A percentile compares a stretch with the other conserved stretches of the same genome.
These are phyloP conservation scores for Dromaius novaehollandiae DNA, from an alignment of 2,113 vertebrate genomes.

Conservation along the genomic window DNA sequence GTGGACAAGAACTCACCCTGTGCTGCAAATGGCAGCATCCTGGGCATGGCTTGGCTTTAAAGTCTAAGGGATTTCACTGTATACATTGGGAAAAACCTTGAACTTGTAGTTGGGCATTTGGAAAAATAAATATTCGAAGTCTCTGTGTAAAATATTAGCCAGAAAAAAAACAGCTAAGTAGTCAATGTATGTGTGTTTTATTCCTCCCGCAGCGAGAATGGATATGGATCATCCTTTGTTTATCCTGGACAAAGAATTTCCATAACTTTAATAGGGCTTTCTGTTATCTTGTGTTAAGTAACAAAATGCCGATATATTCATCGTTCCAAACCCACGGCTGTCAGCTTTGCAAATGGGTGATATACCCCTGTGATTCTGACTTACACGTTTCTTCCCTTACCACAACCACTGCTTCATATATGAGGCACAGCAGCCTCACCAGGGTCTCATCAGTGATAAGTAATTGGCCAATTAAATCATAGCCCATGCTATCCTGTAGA, in stretches of 20 bases:
- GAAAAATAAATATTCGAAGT: background rate
- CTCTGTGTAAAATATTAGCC: background rate
- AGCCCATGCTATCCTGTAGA: background rate
- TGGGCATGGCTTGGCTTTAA: background rate
- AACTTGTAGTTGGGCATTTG: background rate
- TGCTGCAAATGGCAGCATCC: background rate
- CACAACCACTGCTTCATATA: background rate
- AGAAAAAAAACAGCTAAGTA: background rate
- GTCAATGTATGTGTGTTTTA: background rate
- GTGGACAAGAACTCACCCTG: background rate
- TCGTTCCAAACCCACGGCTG: background rate
- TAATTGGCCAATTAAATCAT: conserved; percentile 37
- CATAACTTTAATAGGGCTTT: conserved; percentile 18
- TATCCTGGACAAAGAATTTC: conserved; percentile 6
- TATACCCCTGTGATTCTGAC: background rate
- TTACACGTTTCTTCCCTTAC: background rate
- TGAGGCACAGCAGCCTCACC: background rate
- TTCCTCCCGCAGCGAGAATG: background rate
- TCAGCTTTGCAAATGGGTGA: conserved; percentile 21
- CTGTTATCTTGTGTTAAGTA: conserved; percentile 36
- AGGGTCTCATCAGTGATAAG: background rate
- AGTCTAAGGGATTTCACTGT: background rate
- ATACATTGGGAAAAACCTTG: background rate
- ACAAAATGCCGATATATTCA: background rate
- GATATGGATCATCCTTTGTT: conserved; percentile 21